These are phyloP conservation scores for Poeciliopsis occidentalis DNA, from an alignment of 2,113 vertebrate genomes.

Conservation along the genomic window DNA sequence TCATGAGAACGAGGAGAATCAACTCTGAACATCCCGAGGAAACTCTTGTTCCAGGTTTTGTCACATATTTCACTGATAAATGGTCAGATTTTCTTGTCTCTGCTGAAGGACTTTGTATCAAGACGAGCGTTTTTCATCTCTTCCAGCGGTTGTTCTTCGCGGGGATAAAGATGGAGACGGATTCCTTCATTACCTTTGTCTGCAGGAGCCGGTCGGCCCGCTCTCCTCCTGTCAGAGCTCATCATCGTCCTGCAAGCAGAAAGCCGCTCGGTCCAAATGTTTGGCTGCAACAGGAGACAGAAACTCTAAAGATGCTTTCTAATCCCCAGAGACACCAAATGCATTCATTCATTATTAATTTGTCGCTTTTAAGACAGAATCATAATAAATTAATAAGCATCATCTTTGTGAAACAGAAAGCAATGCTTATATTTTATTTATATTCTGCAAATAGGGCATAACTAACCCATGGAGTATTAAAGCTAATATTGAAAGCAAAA, in stretches of 20 bases:
- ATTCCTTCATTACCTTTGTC: conserved; percentile 66
- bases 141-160: conserved; percentile 5
- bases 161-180: conserved; percentile 52
- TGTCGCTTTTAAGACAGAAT: background rate
- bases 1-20: no score
- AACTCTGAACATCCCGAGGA: no score
- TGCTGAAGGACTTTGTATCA: conserved; percentile 29
- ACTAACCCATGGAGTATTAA: no score
- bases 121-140: conserved; percentile 14
- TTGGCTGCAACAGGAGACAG: background rate
- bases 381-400: background rate
- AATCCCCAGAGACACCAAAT: background rate
- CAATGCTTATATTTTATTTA: no score
- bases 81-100: conserved; percentile 25
- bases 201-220: conserved; percentile 27
- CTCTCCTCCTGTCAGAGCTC: conserved; percentile 45
- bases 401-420: background rate
- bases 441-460: no score
- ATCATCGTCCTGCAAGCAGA: conserved; percentile 47
- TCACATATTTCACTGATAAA: background rate
- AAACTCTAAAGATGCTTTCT: background rate
- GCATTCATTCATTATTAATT: background rate
- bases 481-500: no score
- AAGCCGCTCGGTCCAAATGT: conserved; percentile 5
- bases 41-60: no score